A percentile compares a stretch with the other conserved stretches of the same genome.
Evolutionary conservation across 1,140 invertebrate genomes (phyloP).

Genomic region (Papilio aristodemus): DNA sequence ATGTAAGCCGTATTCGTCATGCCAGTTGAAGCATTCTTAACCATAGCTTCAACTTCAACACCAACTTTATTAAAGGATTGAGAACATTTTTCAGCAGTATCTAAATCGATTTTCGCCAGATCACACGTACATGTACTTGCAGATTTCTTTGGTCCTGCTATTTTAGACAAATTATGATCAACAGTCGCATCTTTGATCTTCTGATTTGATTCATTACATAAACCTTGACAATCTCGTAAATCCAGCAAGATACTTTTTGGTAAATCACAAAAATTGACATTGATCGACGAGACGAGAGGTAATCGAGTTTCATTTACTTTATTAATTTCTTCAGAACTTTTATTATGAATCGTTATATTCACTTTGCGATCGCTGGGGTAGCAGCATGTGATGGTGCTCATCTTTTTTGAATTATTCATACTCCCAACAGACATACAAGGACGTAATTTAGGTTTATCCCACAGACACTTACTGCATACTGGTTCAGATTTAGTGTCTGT

Average conservation of each 20-base stretch:
- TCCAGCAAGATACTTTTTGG: not conserved
- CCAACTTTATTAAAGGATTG: not conserved
- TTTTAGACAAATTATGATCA: not conserved
- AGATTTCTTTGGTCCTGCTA: not conserved
- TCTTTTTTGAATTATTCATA: not conserved
- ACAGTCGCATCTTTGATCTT: not conserved
- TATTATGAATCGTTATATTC: not conserved
- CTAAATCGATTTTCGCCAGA: not conserved
- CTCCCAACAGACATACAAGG: slow-evolving; percentile 23
- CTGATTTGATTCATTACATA: not conserved
- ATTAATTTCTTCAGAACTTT: not conserved
- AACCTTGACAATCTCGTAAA: slow-evolving; percentile 2
- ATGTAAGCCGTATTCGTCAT: not conserved
- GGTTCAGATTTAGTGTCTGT: slow-evolving; percentile 31
- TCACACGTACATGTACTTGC: slow-evolving; percentile 5
- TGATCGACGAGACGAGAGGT: slow-evolving; percentile 8
- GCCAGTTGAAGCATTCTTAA: not conserved
- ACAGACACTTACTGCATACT: not conserved
- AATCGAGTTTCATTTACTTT: not conserved
- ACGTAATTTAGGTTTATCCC: slow-evolving; percentile 21
- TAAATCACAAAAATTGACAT: slow-evolving; percentile 21
- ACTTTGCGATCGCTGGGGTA: not conserved
- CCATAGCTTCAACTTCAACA: not conserved
- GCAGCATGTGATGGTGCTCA: not conserved
- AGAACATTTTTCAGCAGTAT: not conserved